phyloP scores from a whole-genome alignment of 2,113 vertebrate species.

The Gadus macrocephalus region DNA sequence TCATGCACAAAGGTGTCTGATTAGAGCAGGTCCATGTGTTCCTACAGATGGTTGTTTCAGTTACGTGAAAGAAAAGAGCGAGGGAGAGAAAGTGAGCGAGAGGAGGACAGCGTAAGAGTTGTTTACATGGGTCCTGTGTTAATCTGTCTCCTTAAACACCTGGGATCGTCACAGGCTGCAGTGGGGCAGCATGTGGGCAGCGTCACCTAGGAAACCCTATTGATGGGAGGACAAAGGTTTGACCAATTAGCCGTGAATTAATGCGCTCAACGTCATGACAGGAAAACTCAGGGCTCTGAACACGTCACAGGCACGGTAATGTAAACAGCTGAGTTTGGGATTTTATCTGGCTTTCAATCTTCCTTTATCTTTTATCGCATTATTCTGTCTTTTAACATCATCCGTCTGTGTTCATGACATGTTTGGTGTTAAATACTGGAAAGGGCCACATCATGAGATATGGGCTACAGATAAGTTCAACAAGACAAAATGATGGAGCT shows the following conservation, averaged over 20 bases:
- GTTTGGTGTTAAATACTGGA: not conserved
- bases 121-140: slow-evolving; percentile 12
- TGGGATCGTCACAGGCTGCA: slow-evolving; percentile 34
- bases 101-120: no score
- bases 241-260: not conserved
- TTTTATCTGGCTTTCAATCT: not conserved
- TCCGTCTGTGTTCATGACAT: not conserved
- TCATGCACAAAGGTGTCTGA: no score
- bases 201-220: slow-evolving; percentile 42
- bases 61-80: no score
- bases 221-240: slow-evolving; percentile 25
- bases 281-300: not conserved
- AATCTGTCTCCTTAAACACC: slow-evolving; percentile 43
- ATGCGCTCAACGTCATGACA: no score
- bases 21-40: no score
- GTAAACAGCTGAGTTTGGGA: not conserved
- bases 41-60: no score
- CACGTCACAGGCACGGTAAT: not conserved
- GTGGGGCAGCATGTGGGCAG: not conserved
- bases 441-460: not conserved
- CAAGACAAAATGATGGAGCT: not conserved
- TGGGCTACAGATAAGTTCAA: not conserved
- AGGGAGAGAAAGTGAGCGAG: no score
- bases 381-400: not conserved
- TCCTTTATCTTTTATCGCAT: not conserved